Evolutionary conservation across 1,140 invertebrate species (phyloP), one percentile per base, ranked within the genome.

Genomic region (Harlomillsia oculata): DNA sequence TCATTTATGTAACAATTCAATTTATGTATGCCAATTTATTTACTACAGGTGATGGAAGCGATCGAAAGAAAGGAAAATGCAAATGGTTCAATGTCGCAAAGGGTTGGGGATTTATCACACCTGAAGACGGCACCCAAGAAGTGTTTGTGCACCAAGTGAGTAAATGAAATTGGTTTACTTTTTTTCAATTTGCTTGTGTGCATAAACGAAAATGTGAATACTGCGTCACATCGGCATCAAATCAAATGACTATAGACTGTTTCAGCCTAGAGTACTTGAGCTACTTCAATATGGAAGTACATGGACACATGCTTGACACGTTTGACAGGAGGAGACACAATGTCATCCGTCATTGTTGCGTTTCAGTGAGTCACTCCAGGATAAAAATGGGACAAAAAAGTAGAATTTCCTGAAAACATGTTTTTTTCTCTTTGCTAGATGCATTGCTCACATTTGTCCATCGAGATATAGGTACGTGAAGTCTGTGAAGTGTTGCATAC

Each of bases 81-180:
- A 93, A 93, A 76, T 93, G 88, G 88, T 93, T 91, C 72, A 92
- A 93, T 69, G 87, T 90, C 37, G 85, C 84, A 59, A 91, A 92
- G 73, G 88, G 88, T 16, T 93, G 86, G 85, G 89, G 89, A 16
- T 93, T 92, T 73, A 83, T 93, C 61, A 89, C 86, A 34, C 87
- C 87, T 14, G 81, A 87, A 63, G 87, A 91, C 72, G 85, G 84
- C 8, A 81, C 82, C 9, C 84, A 87, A 68, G 89, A 92, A 70
- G 86, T 93, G 26, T 93, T 93, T 70, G 88, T 91, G 26, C 89
- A 93, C 74, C 87, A 91, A 80, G 88, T 90, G 76, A 64, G 25
- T 39, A 20, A 29, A 21, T 39, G 23, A 23, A 29, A 53, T 20
- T 29, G 9, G 30, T 44, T 18, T 5, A 44, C 28, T 29, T 16